Percentiles rank a stretch among this genome's conserved stretches.
Evolutionary conservation across 1,140 invertebrate genomes (phyloP).

Genomic region (Rhagoletis pomonella): DNA sequence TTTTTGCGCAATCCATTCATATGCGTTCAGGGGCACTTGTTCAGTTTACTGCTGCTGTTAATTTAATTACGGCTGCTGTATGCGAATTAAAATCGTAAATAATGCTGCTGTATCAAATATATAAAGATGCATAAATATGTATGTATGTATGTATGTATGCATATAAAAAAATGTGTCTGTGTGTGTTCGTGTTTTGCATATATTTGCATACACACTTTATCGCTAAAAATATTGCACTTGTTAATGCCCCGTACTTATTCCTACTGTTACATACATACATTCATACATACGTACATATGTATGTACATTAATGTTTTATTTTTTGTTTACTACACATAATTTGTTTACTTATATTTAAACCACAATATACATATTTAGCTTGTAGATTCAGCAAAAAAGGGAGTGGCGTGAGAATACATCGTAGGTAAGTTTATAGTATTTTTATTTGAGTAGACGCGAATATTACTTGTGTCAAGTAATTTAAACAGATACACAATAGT

Average conservation of each 20-base stretch:
- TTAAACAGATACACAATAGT: not conserved
- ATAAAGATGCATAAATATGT: not conserved
- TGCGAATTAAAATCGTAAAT: slow-evolving; percentile 36
- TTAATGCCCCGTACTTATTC: slow-evolving; percentile 5
- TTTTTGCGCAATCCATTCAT: slow-evolving; percentile 32
- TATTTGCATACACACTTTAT: slow-evolving; percentile 23
- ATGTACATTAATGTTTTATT: not conserved
- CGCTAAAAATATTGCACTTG: slow-evolving; percentile 32
- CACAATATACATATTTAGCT: not conserved
- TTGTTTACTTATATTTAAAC: not conserved
- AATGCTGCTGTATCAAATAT: slow-evolving; percentile 19
- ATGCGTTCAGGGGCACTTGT: slow-evolving; percentile 30
- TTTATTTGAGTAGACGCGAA: not conserved
- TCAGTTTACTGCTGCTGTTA: slow-evolving; percentile 20
- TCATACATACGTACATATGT: not conserved
- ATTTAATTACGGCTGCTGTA: slow-evolving; percentile 49
- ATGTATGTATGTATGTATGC: not conserved
- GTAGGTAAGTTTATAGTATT: not conserved
- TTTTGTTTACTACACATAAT: not conserved
- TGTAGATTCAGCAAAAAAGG: not conserved
- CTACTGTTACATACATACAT: not conserved
- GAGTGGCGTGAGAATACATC: slow-evolving; percentile 10
- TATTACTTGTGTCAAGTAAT: not conserved
- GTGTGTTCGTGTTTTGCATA: not conserved
- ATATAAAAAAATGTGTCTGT: not conserved